Evolutionary conservation across 2,888 invertebrate genomes (phyloP).

Genomic region (Zootermopsis nevadensis): DNA sequence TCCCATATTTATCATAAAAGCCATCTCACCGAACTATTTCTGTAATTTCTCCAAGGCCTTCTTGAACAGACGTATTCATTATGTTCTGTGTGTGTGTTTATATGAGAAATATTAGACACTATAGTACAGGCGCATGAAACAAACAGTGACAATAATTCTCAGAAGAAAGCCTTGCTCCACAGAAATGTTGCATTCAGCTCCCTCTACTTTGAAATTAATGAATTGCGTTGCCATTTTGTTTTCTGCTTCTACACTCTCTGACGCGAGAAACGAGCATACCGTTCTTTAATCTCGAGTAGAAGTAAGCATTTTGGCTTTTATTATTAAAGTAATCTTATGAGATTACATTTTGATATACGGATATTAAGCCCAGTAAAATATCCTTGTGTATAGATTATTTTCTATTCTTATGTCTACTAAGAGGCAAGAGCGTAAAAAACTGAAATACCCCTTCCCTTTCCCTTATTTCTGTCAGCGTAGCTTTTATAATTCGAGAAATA

Average conservation of each 20-base stretch:
- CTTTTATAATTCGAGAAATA: too few species aligned
- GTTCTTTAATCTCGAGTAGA: neutral
- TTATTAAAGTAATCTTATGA: neutral
- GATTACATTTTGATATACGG: too few species aligned
- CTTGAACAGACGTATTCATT: neutral
- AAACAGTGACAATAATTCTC: neutral
- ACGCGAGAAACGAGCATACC: neutral
- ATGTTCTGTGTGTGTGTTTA: neutral
- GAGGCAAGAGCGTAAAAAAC: too few species aligned
- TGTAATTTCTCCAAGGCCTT: neutral
- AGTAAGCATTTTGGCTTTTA: neutral
- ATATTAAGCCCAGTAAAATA: too few species aligned
- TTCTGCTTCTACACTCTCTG: neutral
- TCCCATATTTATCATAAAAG: neutral
- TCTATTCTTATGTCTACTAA: too few species aligned
- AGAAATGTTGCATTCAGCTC: neutral
- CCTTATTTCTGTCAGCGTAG: too few species aligned
- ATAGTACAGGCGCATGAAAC: neutral
- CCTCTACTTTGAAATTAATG: neutral
- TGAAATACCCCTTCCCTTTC: too few species aligned
- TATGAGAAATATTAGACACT: neutral
- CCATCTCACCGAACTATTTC: neutral
- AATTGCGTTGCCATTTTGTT: neutral
- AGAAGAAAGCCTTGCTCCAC: neutral
- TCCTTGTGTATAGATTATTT: too few species aligned